Evolutionary conservation across 2,113 vertebrate species (phyloP), one percentile per base, ranked within the genome.

Genomic region (Mixornis gularis): DNA sequence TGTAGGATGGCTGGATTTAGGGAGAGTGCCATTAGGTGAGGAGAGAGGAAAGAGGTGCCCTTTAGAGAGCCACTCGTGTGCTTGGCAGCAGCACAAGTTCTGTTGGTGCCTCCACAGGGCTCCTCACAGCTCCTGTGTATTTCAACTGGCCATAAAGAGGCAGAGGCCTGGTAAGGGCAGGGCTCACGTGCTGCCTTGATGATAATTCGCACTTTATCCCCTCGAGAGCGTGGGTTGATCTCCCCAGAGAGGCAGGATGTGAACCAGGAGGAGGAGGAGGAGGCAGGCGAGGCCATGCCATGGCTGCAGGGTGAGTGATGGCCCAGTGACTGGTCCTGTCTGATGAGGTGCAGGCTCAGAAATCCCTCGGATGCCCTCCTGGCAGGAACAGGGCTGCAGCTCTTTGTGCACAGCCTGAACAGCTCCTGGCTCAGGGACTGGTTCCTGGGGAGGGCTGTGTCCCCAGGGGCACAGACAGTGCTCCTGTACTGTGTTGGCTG

Each of bases 401-500:
- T 74, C 38, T 26, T 43, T 2, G 51, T 20, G 46, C 17, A 12
- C 38, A 66, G 65, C 56, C 41, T 40, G 40, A 27, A 3, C 8
- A 5, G 60, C 32, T 82, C 52, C 27, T 3, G 3, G 64, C n/a
- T 12, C 66, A 43, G 49, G 53, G 77, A 9, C 44, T 17, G 43
- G 40, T 25, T 55, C 32, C 1, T 3, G 46, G 41, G 17, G 48
- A 60, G 58, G 13, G 58, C 21, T 30, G 51, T 43, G 49, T 30
- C 49, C 32, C 69, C 17, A 7, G 4, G 59, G 66, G 58, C 43
- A 49, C 62, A 25, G 46, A 10, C 24, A 8, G 53, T 13, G 62
- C n/a, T 58, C 41, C n/a, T 12, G 0, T 8, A 7, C 4, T 1
- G 1, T 1, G 8, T 1, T 66, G 49, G 2, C 9, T 2, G 2